phyloP scores from a whole-genome alignment of 2,797 vertebrate genomes.

The Masticophis lateralis region DNA sequence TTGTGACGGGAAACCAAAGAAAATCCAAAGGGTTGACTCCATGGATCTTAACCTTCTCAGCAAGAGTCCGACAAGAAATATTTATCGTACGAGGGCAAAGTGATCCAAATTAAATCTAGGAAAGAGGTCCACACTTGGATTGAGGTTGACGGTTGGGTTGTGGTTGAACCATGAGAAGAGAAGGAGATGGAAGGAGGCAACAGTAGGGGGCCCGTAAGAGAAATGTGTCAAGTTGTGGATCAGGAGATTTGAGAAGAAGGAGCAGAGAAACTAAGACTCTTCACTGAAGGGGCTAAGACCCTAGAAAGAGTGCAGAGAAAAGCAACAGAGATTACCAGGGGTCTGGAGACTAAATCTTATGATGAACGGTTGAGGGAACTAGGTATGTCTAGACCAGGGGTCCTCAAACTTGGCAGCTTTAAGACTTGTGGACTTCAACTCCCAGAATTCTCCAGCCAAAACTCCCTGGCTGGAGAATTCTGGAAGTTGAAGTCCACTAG shows the following conservation, averaged over 20 bases:
- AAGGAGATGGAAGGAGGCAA: neutral
- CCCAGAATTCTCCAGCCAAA: too few species aligned
- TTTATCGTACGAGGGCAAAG: neutral
- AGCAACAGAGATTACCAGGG: too few species aligned
- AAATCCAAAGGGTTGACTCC: neutral
- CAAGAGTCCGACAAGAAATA: neutral
- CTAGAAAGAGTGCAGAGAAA: too few species aligned
- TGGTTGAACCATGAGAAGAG: neutral
- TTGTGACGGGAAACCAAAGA: neutral
- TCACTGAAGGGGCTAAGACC: neutral
- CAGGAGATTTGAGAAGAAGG: neutral
- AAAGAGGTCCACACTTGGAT: neutral
- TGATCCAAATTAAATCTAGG: neutral
- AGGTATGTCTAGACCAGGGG: too few species aligned
- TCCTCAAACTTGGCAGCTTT: too few species aligned
- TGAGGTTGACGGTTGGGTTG: neutral
- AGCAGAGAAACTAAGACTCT: neutral
- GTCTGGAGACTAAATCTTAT: too few species aligned
- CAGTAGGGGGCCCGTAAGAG: neutral
- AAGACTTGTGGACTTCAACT: too few species aligned
- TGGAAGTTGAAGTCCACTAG: too few species aligned
- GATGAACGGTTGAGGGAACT: too few species aligned
- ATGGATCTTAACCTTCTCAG: neutral
- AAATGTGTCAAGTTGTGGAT: neutral
- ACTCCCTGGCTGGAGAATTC: too few species aligned